Percentiles rank a stretch among this genome's conserved stretches.
phyloP scores from a whole-genome alignment of 2,797 vertebrate genomes.

The Tenualosa thibaudeaui region DNA sequence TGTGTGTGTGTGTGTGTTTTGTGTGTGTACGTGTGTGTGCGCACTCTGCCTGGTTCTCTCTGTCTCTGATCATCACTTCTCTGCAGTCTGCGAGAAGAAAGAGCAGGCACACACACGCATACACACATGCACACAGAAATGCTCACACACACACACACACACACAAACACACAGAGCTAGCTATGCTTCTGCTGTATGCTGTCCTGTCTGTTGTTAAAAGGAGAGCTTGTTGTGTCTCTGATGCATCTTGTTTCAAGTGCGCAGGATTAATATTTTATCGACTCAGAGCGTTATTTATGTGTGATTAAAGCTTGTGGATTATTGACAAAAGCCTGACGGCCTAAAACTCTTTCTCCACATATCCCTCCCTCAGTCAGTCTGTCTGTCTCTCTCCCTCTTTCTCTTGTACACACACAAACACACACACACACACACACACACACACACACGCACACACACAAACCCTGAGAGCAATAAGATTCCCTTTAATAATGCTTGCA shows the following conservation, averaged over 20 bases:
- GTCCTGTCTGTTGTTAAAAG: background rate
- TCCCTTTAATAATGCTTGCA: background rate
- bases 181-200: background rate
- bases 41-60: background rate
- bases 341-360: background rate
- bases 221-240: background rate
- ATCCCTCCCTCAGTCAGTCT: background rate
- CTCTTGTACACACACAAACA: background rate
- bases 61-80: background rate
- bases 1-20: background rate
- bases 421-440: background rate
- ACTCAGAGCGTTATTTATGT: background rate
- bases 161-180: background rate
- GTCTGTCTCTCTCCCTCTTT: background rate
- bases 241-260: background rate
- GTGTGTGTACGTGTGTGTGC: background rate
- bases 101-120: background rate
- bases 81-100: background rate
- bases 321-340: background rate
- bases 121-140: background rate
- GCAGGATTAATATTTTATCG: conserved; percentile 14
- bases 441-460: background rate
- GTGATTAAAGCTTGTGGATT: background rate
- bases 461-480: background rate
- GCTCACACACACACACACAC: background rate